Base-by-base conservation (phyloP, 2,888 invertebrate species). In the Conus canariensis region DNA sequence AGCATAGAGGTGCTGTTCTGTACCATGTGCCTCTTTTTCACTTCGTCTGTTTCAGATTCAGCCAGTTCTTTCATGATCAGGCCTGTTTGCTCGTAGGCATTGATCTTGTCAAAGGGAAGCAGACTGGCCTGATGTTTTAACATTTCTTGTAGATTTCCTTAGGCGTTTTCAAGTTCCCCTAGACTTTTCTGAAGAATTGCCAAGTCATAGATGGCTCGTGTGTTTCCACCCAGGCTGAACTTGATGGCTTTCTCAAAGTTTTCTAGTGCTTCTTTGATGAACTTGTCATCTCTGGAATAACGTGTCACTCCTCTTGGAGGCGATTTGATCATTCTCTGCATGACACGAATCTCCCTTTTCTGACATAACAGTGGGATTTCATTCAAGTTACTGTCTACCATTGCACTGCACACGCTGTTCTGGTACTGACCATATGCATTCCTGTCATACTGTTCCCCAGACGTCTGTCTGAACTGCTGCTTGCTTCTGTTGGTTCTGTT, bases 241-340 rank as follows among this genome's bases (percentile, higher is more conserved):
- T 88, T 30, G 6, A 88, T 22, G 16, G 88, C 88, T 74, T 88
- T 82, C 58, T 88, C 9, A 5, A 88, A 88, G 12, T 64, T 22
- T 9, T 88, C 30, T 5, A 88, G 25, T 25, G 64, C 82, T 88
- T 88, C 82, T 10, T 80, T 3, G 22, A 88, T 58, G 59, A 22
- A 88, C 25, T 59, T 45, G 25, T 82, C 80, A 60, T 82, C 30
- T 82, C 58, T 56, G 5, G 74, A 22, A n/a, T 45, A 88, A 4
- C 19, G 25, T 74, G 88, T 88, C 6, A 59, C 58, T 8, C 10
- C 16, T 88, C 25, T 64, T 6, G 86, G 19, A 67, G 88, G 88
- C 14, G 88, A 88, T 59, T 88, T 88, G 58, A 88, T 88, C 67
- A 67, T 14, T 86, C 67, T 86, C 86, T 60, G 60, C 64, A 86